Conservation (phyloP, 2,113 vertebrate species). For the Mormoops blainvillei region DNA sequence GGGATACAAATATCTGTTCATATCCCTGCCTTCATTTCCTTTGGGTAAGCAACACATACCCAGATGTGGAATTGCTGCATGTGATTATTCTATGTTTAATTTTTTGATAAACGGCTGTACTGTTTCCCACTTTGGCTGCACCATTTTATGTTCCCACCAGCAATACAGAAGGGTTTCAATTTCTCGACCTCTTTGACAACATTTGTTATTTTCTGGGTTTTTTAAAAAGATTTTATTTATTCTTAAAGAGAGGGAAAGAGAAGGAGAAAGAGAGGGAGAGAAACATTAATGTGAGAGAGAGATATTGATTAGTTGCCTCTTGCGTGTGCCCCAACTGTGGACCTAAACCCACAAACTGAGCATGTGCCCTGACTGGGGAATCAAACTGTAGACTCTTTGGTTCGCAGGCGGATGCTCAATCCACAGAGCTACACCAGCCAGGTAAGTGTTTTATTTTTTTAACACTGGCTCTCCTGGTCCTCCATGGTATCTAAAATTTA, state of each 20-base stretch:
- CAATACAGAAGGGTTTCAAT: not conserved
- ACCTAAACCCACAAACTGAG: too few relatives aligned
- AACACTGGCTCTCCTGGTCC: not conserved
- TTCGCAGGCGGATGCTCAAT: too few relatives aligned
- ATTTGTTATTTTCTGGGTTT: not conserved
- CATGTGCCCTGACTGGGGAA: too few relatives aligned
- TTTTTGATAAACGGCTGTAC: not conserved
- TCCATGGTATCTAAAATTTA: not conserved
- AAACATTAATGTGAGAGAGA: too few relatives aligned
- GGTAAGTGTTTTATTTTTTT: not conserved
- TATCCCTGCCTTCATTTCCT: not conserved
- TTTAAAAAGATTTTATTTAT: too few relatives aligned
- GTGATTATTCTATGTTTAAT: not conserved
- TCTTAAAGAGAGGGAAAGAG: too few relatives aligned
- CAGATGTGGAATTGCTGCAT: not conserved
- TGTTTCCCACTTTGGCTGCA: not conserved
- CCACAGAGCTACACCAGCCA: too few relatives aligned
- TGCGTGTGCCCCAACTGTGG: too few relatives aligned
- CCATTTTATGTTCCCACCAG: not conserved
- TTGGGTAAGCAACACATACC: not conserved
- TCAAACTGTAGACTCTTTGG: too few relatives aligned
- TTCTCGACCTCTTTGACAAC: not conserved
- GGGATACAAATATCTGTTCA: not conserved
- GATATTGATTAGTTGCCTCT: too few relatives aligned
- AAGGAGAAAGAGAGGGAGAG: too few relatives aligned